A percentile compares a stretch with the other conserved stretches of the same genome.
phyloP scores from a whole-genome alignment of 1,140 invertebrate species.

The Drosophila mojavensis region DNA sequence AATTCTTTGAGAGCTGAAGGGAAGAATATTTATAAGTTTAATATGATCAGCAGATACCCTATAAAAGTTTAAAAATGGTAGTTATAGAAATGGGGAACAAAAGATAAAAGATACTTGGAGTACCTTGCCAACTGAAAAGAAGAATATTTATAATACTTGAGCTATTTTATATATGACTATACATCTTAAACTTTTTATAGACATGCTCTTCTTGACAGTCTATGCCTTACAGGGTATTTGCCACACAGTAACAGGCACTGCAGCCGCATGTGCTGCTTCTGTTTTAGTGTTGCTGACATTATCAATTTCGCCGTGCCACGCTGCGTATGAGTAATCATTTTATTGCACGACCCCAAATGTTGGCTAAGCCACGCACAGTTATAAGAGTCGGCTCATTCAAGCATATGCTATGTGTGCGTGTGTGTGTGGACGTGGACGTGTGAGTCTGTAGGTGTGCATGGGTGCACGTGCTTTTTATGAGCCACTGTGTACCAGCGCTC shows the following conservation, averaged over 20 bases:
- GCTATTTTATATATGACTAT: too few relatives aligned
- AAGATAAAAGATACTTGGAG: too few relatives aligned
- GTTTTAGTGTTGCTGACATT: conserved; percentile 52
- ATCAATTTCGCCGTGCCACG: conserved; percentile 54
- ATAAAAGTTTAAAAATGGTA: too few relatives aligned
- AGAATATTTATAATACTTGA: too few relatives aligned
- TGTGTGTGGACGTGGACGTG: background rate
- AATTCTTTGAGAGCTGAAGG: too few relatives aligned
- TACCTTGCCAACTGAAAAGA: too few relatives aligned
- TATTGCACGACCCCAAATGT: conserved; percentile 65
- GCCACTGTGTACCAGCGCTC: conserved; percentile 29
- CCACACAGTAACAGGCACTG: conserved; percentile 18
- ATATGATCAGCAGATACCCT: too few relatives aligned
- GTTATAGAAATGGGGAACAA: too few relatives aligned
- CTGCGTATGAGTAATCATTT: conserved; percentile 76
- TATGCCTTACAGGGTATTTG: conserved; percentile 1
- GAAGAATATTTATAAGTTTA: too few relatives aligned
- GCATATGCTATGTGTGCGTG: background rate
- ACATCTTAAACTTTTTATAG: too few relatives aligned
- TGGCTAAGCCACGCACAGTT: conserved; percentile 27
- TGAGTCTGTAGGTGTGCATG: background rate
- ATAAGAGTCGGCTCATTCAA: conserved; percentile 4
- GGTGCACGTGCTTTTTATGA: conserved; percentile 43
- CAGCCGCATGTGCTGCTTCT: conserved; percentile 1
- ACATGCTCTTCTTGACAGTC: too few relatives aligned